Conservation (phyloP, 2,888 invertebrate species). For the Dryobotodes eremita region DNA sequence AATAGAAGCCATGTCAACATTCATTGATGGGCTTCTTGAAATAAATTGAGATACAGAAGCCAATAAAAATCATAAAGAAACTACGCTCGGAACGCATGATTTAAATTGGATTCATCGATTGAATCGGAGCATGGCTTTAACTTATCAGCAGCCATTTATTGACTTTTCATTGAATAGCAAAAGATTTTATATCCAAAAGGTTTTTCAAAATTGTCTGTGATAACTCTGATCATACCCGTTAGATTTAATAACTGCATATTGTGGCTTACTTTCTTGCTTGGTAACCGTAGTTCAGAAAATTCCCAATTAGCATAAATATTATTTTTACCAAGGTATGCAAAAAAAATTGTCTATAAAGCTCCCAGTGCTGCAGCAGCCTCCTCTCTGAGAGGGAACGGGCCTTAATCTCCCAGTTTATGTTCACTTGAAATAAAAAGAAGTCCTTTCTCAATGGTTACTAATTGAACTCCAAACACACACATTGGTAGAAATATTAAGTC, state of each 20-base stretch:
- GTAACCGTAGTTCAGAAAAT: background rate
- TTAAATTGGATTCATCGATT: background rate
- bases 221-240: background rate
- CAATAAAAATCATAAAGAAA: background rate
- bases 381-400: background rate
- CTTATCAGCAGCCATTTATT: background rate
- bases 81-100: background rate
- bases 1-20: constrained; percentile 9
- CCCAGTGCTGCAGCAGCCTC: background rate
- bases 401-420: background rate
- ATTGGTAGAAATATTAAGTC: background rate
- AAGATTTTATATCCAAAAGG: no score
- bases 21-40: constrained; percentile 6
- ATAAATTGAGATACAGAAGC: constrained; percentile 3
- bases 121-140: background rate
- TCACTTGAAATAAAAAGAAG: background rate
- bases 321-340: no score
- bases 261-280: background rate
- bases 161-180: no score
- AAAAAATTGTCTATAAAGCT: no score
- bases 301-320: background rate
- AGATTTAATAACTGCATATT: background rate
- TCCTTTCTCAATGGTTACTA: background rate
- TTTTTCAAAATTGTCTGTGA: background rate
- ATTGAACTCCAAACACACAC: background rate